Base-by-base conservation (phyloP, 2,113 vertebrate genomes). In the Alouatta palliata region DNA sequence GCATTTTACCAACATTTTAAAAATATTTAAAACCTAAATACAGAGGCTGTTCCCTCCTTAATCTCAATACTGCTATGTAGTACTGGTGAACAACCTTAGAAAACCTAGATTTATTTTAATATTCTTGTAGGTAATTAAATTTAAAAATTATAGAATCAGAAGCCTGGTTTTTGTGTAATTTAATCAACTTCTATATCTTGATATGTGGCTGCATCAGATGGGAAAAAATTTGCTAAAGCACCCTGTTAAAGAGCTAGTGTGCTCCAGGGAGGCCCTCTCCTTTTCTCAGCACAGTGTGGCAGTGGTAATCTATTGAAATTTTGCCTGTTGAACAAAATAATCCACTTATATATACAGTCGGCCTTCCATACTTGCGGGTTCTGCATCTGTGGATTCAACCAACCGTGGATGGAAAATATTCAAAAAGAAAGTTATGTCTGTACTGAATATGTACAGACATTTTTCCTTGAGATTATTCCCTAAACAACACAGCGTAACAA, bases 141-240 rank as follows among this genome's bases (percentile, higher is more conserved):
- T 98, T 80, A 35, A 97, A 97, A 97, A 95, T 96, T 54, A 80
- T 95, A 52, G 76, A 92, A 77, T 96, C 97, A 97, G 97, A 98
- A 98, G 96, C 79, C 97, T 98, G 94, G 96, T 97, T 96, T 97
- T 90, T 97, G 75, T 83, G 68, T 97, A 97, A 98, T 90, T 82
- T 91, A 95, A 97, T 98, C 86, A 96, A 96, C 96, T 71, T 75
- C 7, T 32, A 96, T 96, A 82, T 95, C 92, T 90, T 96, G 43
- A 87, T 94, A 96, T 84, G 77, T 27, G 66, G 80, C 49, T 95
- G 73, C 32, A 47, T 97, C 91, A 64, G n/a, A 43, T 95, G 88
- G 97, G 61, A 95, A 97, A 82, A 94, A 79, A 87, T 85, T 82
- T 85, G 93, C 96, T 87, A 87, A 98, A 97, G 81, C 40, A 3